Evolutionary conservation across 64 coral and sea anemone genomes (phyloP).

Genomic region (Stichodactyla mertensii): DNA sequence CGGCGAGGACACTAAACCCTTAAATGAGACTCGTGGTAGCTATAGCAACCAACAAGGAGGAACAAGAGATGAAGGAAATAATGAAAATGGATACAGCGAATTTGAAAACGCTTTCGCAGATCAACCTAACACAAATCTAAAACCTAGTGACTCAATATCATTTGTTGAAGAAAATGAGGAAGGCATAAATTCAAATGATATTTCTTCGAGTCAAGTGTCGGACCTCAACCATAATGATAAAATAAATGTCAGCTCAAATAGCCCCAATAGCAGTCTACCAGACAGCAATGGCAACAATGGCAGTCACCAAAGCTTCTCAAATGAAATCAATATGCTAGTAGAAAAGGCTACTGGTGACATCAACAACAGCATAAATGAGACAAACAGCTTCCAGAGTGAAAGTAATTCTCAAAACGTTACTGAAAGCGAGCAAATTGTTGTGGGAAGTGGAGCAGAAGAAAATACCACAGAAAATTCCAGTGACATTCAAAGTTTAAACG

Average conservation of each 20-base stretch:
- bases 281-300: not conserved
- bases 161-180: not conserved
- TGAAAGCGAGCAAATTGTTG: not conserved
- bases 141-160: not conserved
- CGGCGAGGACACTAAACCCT: not conserved
- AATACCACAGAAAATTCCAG: not conserved
- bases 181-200: not conserved
- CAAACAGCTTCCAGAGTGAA: not conserved
- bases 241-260: not conserved
- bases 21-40: not conserved
- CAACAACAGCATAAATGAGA: not conserved
- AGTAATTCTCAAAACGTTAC: not conserved
- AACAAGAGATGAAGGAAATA: not conserved
- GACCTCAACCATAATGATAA: not conserved
- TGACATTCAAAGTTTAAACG: not conserved
- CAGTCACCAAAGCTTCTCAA: not conserved
- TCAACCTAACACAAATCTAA: not conserved
- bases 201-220: not conserved
- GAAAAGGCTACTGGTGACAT: not conserved
- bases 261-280: not conserved
- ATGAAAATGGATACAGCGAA: not conserved
- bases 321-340: not conserved
- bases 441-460: not conserved
- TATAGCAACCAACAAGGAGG: not conserved
- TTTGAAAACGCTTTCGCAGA: not conserved